phyloP scores from a whole-genome alignment of 1,140 invertebrate genomes.

The Goniozus legneri region DNA sequence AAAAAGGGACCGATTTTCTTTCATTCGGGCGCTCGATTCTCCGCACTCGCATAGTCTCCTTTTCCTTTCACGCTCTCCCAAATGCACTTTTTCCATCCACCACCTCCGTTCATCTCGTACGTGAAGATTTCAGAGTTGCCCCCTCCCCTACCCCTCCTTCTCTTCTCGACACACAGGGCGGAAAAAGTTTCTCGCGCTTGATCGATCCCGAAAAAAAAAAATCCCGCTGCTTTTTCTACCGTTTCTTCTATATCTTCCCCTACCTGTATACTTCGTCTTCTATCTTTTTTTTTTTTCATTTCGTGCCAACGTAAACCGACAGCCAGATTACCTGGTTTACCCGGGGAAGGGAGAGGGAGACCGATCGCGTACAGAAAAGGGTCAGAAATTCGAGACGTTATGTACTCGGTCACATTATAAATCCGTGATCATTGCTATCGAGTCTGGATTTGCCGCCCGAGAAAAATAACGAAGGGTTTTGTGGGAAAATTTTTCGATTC shows the following conservation, averaged over 20 bases:
- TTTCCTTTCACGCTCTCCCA: conserved; percentile 3
- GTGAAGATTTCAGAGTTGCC: too few species aligned
- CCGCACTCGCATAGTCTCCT: too few species aligned
- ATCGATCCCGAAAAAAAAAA: conserved; percentile 9
- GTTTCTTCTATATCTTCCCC: background rate
- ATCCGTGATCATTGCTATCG: too few species aligned
- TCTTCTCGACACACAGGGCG: background rate
- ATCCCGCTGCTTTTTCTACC: too few species aligned
- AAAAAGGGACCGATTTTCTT: too few species aligned
- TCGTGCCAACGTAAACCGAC: background rate
- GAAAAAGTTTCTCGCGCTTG: conserved; percentile 11
- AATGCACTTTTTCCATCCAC: background rate
- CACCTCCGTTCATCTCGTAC: too few species aligned
- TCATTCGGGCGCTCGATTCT: too few species aligned
- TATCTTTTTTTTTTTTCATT: background rate
- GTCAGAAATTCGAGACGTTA: conserved; percentile 8
- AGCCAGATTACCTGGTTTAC: background rate
- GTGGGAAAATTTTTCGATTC: too few species aligned
- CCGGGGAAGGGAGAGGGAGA: too few species aligned
- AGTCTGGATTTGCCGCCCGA: background rate
- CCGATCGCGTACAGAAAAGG: background rate
- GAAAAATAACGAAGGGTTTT: background rate
- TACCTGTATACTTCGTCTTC: background rate
- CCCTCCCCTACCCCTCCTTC: too few species aligned
- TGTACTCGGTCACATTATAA: background rate